Base-by-base conservation (phyloP, 2,797 vertebrate species). In the Alauda arvensis region DNA sequence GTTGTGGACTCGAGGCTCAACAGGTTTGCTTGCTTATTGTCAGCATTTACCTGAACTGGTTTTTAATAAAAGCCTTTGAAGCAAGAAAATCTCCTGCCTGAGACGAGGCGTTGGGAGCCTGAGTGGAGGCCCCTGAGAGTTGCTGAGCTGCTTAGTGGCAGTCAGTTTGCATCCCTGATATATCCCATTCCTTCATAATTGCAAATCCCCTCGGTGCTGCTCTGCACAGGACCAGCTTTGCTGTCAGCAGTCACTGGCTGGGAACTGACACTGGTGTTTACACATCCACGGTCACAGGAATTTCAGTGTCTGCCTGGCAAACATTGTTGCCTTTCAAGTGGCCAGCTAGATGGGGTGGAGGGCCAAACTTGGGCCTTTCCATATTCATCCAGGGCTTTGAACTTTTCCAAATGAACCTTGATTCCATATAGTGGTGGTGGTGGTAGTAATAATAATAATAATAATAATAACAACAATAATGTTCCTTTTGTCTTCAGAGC, bases 1-100 rank as follows among this genome's bases (percentile, higher is more conserved):
- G 63, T 49, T 92, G 81, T 84, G 80, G 88, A 67, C 75, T 91
- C 0, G 28, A 25, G 83, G 85, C 83, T 91, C 90, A 82, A 90
- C 76, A 82, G 77, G 89, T 93, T 92, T 87, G 45, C 51, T 93
- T 93, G 87, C 52, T 85, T 88, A 66, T 67, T 83, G 61, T 71
- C 88, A 93, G 51, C 74, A 78, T 93, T 92, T 94, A 86, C 83
- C 67, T 82, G 85, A 88, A 76, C 68, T 51, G 34, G 24, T 88
- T 95, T 92, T 95, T 85, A 89, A 93, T 94, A 94, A 95, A 96
- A 95, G 63, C 61, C 43, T 90, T 90, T 69, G 72, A 95, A 93
- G 92, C 92, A 94, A 75, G 95, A 77, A 95, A 94, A 95, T 52
- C 81, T 89, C 66, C 88, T 93, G 79, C 72, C 69, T 88, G 90